These are phyloP conservation scores for Synergus laeviventris DNA, from an alignment of 2,888 invertebrate species.

Conservation along the genomic window DNA sequence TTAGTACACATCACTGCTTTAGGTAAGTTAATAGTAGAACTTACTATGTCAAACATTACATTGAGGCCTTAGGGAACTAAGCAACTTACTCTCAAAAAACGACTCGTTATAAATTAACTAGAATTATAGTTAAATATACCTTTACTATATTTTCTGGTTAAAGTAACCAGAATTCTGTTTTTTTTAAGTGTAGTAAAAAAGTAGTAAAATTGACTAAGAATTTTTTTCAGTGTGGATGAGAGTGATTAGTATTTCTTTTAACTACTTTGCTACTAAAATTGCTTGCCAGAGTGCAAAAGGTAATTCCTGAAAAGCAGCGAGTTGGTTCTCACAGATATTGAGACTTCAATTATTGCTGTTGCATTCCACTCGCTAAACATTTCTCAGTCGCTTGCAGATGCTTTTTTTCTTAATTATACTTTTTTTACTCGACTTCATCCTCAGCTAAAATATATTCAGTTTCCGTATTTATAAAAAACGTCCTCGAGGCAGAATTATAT, in stretches of 20 bases:
- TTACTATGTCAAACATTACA: no score
- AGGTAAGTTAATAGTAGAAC: no score
- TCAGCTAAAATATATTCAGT: neutral
- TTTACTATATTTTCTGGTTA: no score
- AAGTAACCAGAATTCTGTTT: no score
- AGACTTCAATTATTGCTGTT: conserved; percentile 45
- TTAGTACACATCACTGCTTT: no score
- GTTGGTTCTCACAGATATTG: conserved; percentile 49
- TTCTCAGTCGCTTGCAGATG: conserved; percentile 4
- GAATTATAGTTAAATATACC: no score
- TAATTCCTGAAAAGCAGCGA: conserved; percentile 49
- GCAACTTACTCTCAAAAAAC: no score
- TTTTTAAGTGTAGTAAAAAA: no score
- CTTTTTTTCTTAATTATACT: conserved; percentile 27
- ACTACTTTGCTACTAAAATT: conserved; percentile 43
- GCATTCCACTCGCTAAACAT: conserved; percentile 35
- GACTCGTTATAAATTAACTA: no score
- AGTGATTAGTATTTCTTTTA: conserved; percentile 30
- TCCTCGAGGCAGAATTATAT: neutral
- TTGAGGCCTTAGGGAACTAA: no score
- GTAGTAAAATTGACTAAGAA: no score
- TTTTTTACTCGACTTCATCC: neutral
- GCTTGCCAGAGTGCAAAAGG: conserved; percentile 42
- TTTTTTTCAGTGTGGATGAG: no score
- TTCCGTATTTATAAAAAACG: neutral